Evolutionary conservation across 2,113 vertebrate species (phyloP), one percentile per base, ranked within the genome.

Genomic region (Catagonus wagneri): DNA sequence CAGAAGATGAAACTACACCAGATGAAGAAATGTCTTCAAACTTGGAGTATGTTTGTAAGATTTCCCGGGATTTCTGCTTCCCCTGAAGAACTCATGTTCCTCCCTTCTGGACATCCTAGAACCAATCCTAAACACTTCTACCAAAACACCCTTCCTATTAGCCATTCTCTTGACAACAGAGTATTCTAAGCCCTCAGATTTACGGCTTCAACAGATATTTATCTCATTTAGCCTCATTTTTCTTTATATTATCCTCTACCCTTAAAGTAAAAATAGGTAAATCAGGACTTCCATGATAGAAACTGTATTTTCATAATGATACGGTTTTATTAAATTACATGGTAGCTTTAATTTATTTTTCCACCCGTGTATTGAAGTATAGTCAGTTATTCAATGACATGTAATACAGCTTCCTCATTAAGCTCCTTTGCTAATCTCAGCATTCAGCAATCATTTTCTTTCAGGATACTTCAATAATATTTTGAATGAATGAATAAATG

Each of bases 1-100:
- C 98, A 4, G 99, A 99, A 97, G 99, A 99, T 94, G 99, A 99
- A 98, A 95, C 98, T 56, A 97, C 98, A 14, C 98, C 98, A 3
- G 99, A 99, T 74, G 99, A 99, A 32, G 98, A 99, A 91, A 89
- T 94, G n/a, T 98, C 98, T 58, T 98, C 98, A 44, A 98, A 98
- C 19, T 96, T 98, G 66, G 99, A 99, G 99, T 99, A 98, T 0
- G 99, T 98, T 87, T 27, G 20, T 83, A 90, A 60, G 16, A 60
- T 78, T 69, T 65, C 4, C 36, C 68, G 58, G 32, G 14, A 29
- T 83, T 29, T 80, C 14, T 58, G 34, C 29, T 65, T 19, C 23
- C 50, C 19, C 1, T 13, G 12, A 29, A 66, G 11, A 80, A 63
- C 1, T 50, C 34, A 36, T 52, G 15, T 39, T 39, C 44, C 68